Conservation (phyloP, 2,797 vertebrate genomes). For the Lerista edwardsae region DNA sequence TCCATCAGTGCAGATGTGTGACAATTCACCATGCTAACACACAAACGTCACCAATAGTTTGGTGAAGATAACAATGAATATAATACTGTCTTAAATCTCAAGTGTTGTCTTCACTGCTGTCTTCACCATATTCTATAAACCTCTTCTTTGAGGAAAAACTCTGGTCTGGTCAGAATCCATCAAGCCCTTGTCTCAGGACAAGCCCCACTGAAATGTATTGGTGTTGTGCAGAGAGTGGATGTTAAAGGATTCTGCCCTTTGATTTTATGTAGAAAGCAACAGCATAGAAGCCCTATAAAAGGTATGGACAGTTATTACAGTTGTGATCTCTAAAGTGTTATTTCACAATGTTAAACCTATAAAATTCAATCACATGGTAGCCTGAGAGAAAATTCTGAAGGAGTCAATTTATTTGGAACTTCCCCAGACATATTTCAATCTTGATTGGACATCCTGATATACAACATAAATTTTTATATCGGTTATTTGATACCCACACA, state of each 20-base stretch:
- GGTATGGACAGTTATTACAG: slow-evolving; percentile 42
- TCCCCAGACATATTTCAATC: slow-evolving; percentile 77
- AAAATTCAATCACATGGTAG: slow-evolving; percentile 71
- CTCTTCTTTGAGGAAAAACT: background rate
- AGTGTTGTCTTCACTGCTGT: background rate
- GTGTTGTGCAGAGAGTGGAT: background rate
- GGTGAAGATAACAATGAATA: no score
- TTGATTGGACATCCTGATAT: slow-evolving; percentile 76
- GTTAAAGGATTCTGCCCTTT: slow-evolving; percentile 12
- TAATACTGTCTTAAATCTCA: background rate
- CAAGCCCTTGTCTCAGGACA: background rate
- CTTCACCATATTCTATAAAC: background rate
- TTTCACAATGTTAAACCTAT: slow-evolving; percentile 73
- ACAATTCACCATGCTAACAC: background rate
- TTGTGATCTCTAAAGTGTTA: slow-evolving; percentile 57
- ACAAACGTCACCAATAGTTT: no score
- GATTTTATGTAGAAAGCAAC: background rate
- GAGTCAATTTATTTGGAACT: slow-evolving; percentile 76
- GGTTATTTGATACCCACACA: slow-evolving; percentile 76
- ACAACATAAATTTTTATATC: slow-evolving; percentile 77
- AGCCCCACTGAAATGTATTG: background rate
- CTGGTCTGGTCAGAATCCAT: background rate
- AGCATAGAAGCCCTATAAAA: background rate
- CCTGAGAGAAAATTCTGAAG: slow-evolving; percentile 67
- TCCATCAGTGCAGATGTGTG: background rate